phyloP scores from a whole-genome alignment of 2,888 invertebrate genomes.

The Agrochola circellaris region DNA sequence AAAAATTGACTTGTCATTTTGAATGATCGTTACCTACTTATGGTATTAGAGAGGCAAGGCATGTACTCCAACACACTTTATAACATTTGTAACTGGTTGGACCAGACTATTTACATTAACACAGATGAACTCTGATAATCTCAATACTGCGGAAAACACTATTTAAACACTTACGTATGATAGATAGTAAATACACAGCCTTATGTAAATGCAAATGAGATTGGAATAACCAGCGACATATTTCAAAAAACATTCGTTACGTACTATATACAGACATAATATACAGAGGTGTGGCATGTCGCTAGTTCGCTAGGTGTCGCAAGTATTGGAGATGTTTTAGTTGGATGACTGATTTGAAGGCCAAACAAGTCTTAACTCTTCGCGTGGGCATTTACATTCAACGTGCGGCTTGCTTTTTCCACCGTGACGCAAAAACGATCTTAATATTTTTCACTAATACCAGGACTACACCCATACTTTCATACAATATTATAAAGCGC shows the following conservation, averaged over 20 bases:
- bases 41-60: conserved; percentile 26
- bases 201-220: conserved; percentile 63
- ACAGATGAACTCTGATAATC: conserved; percentile 33
- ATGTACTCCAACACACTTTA: conserved; percentile 7
- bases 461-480: not conserved
- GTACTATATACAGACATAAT: conserved; percentile 50
- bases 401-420: conserved; percentile 34
- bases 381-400: conserved; percentile 49
- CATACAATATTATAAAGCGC: not conserved
- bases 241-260: conserved; percentile 55
- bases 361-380: conserved; percentile 57
- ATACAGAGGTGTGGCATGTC: conserved; percentile 63
- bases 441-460: conserved; percentile 31
- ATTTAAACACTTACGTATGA: conserved; percentile 23
- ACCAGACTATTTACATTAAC: conserved; percentile 15
- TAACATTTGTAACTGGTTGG: conserved; percentile 29
- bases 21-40: conserved; percentile 36
- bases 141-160: conserved; percentile 12
- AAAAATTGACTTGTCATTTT: conserved; percentile 55
- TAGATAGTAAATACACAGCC: conserved; percentile 34
- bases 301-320: conserved; percentile 63
- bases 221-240: conserved; percentile 52
- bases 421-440: conserved; percentile 31
- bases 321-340: conserved; percentile 64
- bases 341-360: conserved; percentile 58